phyloP scores from a whole-genome alignment of 2,113 vertebrate genomes.

The Xiphophorus hellerii region DNA sequence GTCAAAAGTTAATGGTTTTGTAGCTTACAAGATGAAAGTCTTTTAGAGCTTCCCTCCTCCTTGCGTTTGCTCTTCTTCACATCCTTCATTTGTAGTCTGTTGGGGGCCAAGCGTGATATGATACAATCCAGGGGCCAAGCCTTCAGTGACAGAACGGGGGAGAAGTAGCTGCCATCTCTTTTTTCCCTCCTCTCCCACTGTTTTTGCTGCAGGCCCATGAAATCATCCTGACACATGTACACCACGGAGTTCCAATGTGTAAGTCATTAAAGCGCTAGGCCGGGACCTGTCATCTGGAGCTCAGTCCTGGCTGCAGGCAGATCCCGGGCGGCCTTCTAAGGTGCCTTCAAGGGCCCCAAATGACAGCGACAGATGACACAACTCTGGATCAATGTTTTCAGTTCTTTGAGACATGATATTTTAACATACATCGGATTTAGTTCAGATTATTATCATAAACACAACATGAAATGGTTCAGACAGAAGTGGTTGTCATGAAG shows the following conservation, averaged over 20 bases:
- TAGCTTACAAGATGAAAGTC: constrained; percentile 85
- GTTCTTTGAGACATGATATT: neutral
- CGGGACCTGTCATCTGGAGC: constrained; percentile 84
- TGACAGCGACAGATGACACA: constrained; percentile 78
- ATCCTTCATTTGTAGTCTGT: constrained; percentile 77
- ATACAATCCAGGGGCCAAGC: constrained; percentile 84
- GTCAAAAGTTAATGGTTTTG: constrained; percentile 94
- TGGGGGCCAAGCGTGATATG: constrained; percentile 82
- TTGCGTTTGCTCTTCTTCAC: constrained; percentile 81
- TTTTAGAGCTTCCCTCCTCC: constrained; percentile 53
- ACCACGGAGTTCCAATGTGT: constrained; percentile 86
- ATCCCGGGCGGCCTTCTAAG: constrained; percentile 71
- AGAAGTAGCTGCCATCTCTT: constrained; percentile 67
- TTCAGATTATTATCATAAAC: neutral
- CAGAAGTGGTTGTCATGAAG: too few relatives aligned
- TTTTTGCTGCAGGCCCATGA: constrained; percentile 72
- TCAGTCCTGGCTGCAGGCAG: constrained; percentile 86
- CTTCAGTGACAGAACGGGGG: constrained; percentile 79
- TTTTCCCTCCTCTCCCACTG: constrained; percentile 64
- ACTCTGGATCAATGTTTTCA: constrained; percentile 44
- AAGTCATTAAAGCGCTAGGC: constrained; percentile 88
- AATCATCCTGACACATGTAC: constrained; percentile 84
- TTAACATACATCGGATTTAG: neutral
- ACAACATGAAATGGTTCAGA: neutral
- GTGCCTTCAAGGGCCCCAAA: constrained; percentile 64